Conservation (phyloP, 2,113 vertebrate genomes). For the Clarias macrocephalus region DNA sequence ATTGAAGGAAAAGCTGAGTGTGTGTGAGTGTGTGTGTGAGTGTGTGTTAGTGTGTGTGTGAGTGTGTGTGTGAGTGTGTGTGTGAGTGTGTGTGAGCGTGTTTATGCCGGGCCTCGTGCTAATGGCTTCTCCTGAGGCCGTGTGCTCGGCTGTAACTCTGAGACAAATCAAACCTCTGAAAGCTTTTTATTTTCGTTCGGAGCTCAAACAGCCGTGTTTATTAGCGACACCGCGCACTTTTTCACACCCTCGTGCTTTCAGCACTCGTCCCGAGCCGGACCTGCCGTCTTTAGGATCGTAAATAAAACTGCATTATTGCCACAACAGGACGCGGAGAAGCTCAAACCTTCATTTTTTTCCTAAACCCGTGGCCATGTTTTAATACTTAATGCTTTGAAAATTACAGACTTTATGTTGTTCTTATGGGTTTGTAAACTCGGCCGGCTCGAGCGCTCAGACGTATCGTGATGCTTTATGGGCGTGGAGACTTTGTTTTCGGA, state of each 20-base stretch:
- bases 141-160: background rate
- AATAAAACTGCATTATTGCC: background rate
- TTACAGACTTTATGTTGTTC: background rate
- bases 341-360: too few species aligned
- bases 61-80: background rate
- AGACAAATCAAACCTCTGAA: background rate
- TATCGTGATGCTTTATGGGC: background rate
- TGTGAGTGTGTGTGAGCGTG: background rate
- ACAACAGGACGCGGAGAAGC: background rate
- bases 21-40: background rate
- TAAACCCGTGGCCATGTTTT: background rate
- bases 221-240: background rate
- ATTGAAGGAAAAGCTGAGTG: background rate
- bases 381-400: constrained; percentile 10
- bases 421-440: background rate
- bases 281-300: background rate
- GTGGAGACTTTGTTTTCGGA: background rate
- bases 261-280: background rate
- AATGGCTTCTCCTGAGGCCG: constrained; percentile 19
- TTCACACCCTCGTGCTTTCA: background rate
- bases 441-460: background rate
- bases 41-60: background rate
- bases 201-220: background rate
- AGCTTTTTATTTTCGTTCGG: background rate
- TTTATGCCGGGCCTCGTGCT: background rate